Percentiles rank a stretch among this genome's conserved stretches.
Evolutionary conservation across 2,113 vertebrate genomes (phyloP).

Genomic region (Nipponia nippon): DNA sequence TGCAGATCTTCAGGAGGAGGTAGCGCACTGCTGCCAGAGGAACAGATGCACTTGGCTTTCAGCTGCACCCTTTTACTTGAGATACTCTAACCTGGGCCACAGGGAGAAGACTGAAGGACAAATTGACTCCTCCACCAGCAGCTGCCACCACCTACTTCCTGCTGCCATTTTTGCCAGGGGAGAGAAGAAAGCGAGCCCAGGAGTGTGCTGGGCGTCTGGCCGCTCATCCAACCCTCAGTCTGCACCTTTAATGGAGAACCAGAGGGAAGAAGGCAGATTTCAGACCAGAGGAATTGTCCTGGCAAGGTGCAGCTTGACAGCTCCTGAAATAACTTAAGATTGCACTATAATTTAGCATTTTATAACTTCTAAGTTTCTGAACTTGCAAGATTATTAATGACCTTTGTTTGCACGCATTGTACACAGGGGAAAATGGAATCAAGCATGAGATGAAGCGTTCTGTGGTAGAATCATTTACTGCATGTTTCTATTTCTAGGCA

Average conservation of each 20-base stretch:
- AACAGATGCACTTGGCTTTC: background rate
- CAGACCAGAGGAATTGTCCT: background rate
- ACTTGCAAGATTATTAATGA: background rate
- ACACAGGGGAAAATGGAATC: background rate
- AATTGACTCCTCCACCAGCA: background rate
- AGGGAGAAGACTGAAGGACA: background rate
- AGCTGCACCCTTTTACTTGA: background rate
- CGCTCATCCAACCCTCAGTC: background rate
- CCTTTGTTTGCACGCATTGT: background rate
- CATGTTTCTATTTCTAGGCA: constrained; percentile 15
- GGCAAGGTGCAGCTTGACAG: background rate
- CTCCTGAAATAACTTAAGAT: background rate
- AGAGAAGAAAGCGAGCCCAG: background rate
- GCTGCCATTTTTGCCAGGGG: background rate
- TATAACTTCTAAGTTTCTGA: background rate
- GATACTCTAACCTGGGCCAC: background rate
- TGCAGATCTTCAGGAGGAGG: background rate
- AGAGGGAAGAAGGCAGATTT: background rate
- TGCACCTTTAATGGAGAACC: background rate
- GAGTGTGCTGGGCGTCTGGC: background rate
- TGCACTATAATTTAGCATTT: background rate
- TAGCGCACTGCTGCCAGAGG: background rate
- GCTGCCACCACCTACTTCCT: background rate
- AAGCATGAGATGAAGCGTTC: background rate
- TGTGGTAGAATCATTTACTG: background rate